Conservation (phyloP, 1,140 invertebrate species). For the Telenomus remus region DNA sequence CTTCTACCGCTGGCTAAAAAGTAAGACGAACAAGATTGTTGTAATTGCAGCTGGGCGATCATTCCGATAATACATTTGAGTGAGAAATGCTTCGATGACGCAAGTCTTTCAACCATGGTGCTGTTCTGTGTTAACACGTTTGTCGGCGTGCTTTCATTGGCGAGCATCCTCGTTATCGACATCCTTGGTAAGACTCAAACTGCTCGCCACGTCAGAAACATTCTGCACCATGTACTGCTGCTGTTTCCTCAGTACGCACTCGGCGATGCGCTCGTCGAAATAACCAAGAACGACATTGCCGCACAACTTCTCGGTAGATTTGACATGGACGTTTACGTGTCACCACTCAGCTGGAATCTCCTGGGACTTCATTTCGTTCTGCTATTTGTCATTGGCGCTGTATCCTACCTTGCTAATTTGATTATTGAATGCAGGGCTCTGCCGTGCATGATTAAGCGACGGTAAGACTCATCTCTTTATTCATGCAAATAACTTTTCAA, state of each 20-base stretch:
- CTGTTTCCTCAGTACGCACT: constrained; percentile 80
- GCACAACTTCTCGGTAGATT: constrained; percentile 77
- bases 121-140: constrained; percentile 81
- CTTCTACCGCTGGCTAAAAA: no score
- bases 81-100: constrained; percentile 79
- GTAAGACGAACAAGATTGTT: not conserved
- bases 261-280: constrained; percentile 79
- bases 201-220: constrained; percentile 76
- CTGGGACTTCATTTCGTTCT: constrained; percentile 76
- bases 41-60: constrained; percentile 73
- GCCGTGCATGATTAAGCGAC: constrained; percentile 61
- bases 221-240: constrained; percentile 78
- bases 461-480: constrained; percentile 62
- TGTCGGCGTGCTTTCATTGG: constrained; percentile 77
- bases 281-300: constrained; percentile 81
- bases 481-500: constrained; percentile 32
- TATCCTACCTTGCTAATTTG: constrained; percentile 76
- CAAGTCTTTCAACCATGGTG: constrained; percentile 80
- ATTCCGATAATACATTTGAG: constrained; percentile 76
- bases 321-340: constrained; percentile 81
- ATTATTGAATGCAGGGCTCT: constrained; percentile 77
- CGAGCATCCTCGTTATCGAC: constrained; percentile 79
- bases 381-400: constrained; percentile 73
- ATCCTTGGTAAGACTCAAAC: constrained; percentile 78
- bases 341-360: constrained; percentile 77